These are phyloP conservation scores for Eupristina koningsbergeri DNA, from an alignment of 1,140 invertebrate genomes.

Conservation along the genomic window DNA sequence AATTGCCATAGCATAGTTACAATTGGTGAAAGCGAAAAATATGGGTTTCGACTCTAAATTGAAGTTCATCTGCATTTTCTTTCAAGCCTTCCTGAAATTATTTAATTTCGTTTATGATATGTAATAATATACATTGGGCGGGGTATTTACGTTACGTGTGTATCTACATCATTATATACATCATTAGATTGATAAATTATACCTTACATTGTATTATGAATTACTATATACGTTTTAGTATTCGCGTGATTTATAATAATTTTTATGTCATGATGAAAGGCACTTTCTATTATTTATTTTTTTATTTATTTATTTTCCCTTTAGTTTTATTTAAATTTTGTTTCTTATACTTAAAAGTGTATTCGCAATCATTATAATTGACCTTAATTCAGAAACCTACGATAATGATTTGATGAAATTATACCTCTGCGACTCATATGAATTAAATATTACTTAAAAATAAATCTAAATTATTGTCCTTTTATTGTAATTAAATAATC, in stretches of 20 bases:
- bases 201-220: too few species aligned
- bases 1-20: too few species aligned
- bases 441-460: not conserved
- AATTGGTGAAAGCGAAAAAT: too few species aligned
- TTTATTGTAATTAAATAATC: not conserved
- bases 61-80: not conserved
- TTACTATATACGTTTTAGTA: too few species aligned
- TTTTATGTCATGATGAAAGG: too few species aligned
- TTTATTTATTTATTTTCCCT: not conserved
- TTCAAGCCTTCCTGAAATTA: not conserved
- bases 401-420: not conserved
- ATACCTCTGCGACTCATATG: not conserved
- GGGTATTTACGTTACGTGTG: too few species aligned
- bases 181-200: not conserved
- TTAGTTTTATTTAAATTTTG: not conserved
- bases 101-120: not conserved
- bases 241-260: too few species aligned
- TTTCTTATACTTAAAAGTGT: not conserved
- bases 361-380: not conserved
- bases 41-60: not conserved
- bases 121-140: not conserved
- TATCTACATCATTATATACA: not conserved
- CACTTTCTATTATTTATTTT: too few species aligned
- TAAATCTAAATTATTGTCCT: not conserved
- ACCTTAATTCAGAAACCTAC: not conserved